Conservation (phyloP, 2,888 invertebrate species). For the Nematopogon swammerdamellus region DNA sequence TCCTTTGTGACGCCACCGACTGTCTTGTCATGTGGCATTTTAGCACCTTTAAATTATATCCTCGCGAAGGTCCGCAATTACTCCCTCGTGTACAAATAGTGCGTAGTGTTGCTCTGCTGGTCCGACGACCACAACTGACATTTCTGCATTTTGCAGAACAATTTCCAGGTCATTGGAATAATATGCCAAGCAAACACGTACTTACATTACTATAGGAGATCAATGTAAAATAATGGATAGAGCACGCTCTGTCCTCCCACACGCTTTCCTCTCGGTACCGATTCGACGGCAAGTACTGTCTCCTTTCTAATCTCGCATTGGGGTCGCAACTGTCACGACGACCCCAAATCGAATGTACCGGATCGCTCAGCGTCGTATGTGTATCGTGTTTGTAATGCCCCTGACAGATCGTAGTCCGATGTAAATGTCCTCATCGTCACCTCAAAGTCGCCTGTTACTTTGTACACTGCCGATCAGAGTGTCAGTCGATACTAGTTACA, state of each 20-base stretch:
- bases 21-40: neutral
- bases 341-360: constrained; percentile 52
- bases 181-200: neutral
- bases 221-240: neutral
- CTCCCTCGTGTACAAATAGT: neutral
- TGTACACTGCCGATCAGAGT: no score
- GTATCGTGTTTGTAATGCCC: constrained; percentile 13
- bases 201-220: neutral
- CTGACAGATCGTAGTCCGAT: no score
- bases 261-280: neutral
- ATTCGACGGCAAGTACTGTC: constrained; percentile 34
- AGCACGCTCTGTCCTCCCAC: neutral
- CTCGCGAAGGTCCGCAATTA: neutral
- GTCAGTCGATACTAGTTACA: no score
- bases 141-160: no score
- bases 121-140: no score
- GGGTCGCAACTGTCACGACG: constrained; percentile 40
- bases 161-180: neutral
- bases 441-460: no score
- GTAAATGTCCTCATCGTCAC: no score
- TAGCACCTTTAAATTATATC: neutral
- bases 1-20: neutral
- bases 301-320: constrained; percentile 45
- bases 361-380: constrained; percentile 47
- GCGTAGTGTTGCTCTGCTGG: no score